These are phyloP conservation scores for Sphaerophoria taeniata DNA, from an alignment of 2,888 invertebrate genomes.

Conservation along the genomic window DNA sequence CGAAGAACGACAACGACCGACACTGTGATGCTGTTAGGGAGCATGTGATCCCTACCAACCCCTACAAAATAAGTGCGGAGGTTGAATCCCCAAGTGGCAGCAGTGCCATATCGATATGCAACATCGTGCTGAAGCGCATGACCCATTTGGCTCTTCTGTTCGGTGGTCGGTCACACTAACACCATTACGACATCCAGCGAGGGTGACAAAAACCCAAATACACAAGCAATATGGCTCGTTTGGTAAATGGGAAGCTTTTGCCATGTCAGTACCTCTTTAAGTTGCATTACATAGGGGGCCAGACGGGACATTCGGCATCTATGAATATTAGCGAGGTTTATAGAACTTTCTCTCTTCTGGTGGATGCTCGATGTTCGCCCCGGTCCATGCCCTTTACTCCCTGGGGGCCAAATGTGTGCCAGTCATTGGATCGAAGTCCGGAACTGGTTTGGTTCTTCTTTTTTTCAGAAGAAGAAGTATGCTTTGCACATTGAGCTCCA, in stretches of 20 bases:
- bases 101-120: slow-evolving; percentile 60
- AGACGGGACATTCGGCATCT: slow-evolving; percentile 23
- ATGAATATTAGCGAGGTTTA: slow-evolving; percentile 74
- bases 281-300: neutral
- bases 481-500: slow-evolving; percentile 1
- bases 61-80: slow-evolving; percentile 62
- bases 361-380: slow-evolving; percentile 67
- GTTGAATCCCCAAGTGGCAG: slow-evolving; percentile 70
- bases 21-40: slow-evolving; percentile 65
- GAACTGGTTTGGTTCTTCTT: slow-evolving; percentile 24
- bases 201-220: slow-evolving; percentile 37
- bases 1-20: slow-evolving; percentile 14
- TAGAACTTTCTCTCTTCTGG: slow-evolving; percentile 67
- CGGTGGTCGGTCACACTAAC: slow-evolving; percentile 59
- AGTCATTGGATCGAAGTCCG: slow-evolving; percentile 71
- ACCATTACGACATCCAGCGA: slow-evolving; percentile 30
- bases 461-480: neutral
- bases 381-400: slow-evolving; percentile 75
- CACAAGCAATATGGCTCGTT: slow-evolving; percentile 34
- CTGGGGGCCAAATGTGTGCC: slow-evolving; percentile 73
- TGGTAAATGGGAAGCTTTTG: slow-evolving; percentile 25
- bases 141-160: slow-evolving; percentile 60
- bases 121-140: slow-evolving; percentile 69
- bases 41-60: slow-evolving; percentile 73
- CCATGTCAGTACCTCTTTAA: slow-evolving; percentile 40